Evolutionary conservation across 2,888 invertebrate species (phyloP), one percentile per base, ranked within the genome.

Genomic region (Drosophila mimica): DNA sequence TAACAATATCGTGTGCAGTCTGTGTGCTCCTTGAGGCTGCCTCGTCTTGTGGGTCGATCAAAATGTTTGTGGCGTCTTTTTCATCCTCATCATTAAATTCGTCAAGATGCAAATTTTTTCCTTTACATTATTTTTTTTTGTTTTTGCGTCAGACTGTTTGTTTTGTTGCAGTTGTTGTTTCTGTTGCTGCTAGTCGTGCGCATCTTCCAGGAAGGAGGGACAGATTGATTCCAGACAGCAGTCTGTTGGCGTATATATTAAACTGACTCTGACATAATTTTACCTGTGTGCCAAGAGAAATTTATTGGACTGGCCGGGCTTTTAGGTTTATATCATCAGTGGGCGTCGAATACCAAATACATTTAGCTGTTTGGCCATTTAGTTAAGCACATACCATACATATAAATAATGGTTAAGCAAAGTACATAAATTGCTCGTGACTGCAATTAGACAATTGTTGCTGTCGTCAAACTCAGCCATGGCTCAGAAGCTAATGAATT

Each of bases 61-160:
- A 91, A 91, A 88, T 88, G 76, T 82, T 90, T 87, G 66, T 77
- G 81, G 86, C 89, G 87, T 90, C 86, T 80, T 90, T 88, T 84
- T 90, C 91, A 90, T 90, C 85, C 87, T 84, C 87, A 91, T 89
- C 91, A 90, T 91, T 88, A 90, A 88, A 88, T 91, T 91, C 87
- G 91, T 88, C 87, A 91, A 88, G 90, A 88, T 88, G 87, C 87
- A 91, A 88, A 88, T 56, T 56, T 53, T 25, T 87, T 87, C 38
- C 11, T 38, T 46, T 46, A 46, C 8, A 46, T 20, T 46, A 20
- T 90, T 79, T 70, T 61, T 58, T 31, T 48, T 54, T 66, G 34
- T 51, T 69, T 46, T 33, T 62, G 62, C 60, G 48, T 20, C 76
- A 68, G 76, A 52, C 69, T 69, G 53, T 81, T 77, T 81, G 67